Evolutionary conservation across 2,797 vertebrate species (phyloP), one percentile per base, ranked within the genome.

Genomic region (Orestias chungarensis): DNA sequence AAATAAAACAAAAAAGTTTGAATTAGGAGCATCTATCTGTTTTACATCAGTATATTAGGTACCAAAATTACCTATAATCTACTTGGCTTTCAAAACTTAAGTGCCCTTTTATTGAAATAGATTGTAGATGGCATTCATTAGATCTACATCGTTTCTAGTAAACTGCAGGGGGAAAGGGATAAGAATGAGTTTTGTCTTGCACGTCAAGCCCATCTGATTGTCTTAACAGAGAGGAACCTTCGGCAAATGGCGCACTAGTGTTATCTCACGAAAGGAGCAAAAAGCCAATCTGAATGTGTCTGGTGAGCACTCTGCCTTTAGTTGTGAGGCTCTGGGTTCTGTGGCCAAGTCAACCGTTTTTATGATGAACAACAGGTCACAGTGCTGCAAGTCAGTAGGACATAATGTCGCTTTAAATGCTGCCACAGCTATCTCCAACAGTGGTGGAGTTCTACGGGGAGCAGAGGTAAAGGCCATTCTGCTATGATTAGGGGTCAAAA

Each of bases 341-440:
- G 88, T 79, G 89, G 88, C 89, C 88, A 85, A 89, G 87, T 86
- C 81, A 84, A 91, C 86, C 81, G 77, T 86, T 91, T 89, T 86
- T 82, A 87, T 86, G 88, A 88, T 75, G 88, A 89, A 90, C 83
- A 78, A 87, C 82, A 88, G 91, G 92, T 93, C 92, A 93, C 90
- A 92, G 93, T 91, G 91, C 88, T 90, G 88, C 82, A 80, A 88
- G 86, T 90, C 89, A 78, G 87, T 86, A 84, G 80, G 86, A 90
- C 87, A 87, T 88, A 89, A 90, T 87, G 90, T 90, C 89, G 85
- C 86, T 86, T 91, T 82, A 88, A 89, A 91, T 90, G 88, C 87
- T 88, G 86, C 86, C 90, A 85, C 76, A 87, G 89, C 80, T 79
- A 87, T 86, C 80, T 82, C 83, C 78, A 87, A 73, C 85, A 84